Evolutionary conservation across 2,888 invertebrate genomes (phyloP).

Genomic region (Trilocha varians): DNA sequence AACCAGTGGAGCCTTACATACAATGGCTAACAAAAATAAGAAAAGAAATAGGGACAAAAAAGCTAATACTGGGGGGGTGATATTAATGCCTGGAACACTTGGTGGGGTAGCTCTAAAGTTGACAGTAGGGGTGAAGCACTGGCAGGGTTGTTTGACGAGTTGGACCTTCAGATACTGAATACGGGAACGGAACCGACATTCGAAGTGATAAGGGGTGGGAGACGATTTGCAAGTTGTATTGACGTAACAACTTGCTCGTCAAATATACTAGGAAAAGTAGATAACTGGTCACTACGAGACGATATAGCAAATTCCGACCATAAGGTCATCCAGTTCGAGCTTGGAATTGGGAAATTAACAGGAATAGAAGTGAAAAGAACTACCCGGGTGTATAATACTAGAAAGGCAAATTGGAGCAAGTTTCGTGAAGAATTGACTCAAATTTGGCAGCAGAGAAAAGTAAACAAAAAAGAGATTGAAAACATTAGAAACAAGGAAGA

Average conservation of each 20-base stretch:
- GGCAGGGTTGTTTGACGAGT: conserved; percentile 4
- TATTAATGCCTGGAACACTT: background rate
- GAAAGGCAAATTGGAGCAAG: conserved; percentile 6
- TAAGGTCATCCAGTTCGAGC: conserved; percentile 9
- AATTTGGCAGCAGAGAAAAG: background rate
- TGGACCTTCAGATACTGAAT: conserved; percentile 9
- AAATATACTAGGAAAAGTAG: conserved; percentile 1
- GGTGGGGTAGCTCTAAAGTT: conserved; percentile 9
- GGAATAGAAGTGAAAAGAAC: background rate
- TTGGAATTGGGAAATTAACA: background rate
- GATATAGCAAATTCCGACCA: conserved; percentile 12
- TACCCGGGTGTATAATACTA: conserved; percentile 8
- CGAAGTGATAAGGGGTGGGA: conserved; percentile 8
- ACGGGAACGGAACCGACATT: conserved; percentile 11
- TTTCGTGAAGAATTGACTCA: conserved; percentile 2
- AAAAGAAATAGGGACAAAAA: no score
- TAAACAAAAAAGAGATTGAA: background rate
- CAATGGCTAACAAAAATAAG: no score
- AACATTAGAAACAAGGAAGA: background rate
- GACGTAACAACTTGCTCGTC: conserved; percentile 12
- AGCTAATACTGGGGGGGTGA: no score
- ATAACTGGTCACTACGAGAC: conserved; percentile 5
- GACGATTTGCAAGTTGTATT: conserved; percentile 7
- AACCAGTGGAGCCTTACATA: no score
- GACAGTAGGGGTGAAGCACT: conserved; percentile 6